Evolutionary conservation across 2,113 vertebrate species (phyloP).

Genomic region (Psophia crepitans): DNA sequence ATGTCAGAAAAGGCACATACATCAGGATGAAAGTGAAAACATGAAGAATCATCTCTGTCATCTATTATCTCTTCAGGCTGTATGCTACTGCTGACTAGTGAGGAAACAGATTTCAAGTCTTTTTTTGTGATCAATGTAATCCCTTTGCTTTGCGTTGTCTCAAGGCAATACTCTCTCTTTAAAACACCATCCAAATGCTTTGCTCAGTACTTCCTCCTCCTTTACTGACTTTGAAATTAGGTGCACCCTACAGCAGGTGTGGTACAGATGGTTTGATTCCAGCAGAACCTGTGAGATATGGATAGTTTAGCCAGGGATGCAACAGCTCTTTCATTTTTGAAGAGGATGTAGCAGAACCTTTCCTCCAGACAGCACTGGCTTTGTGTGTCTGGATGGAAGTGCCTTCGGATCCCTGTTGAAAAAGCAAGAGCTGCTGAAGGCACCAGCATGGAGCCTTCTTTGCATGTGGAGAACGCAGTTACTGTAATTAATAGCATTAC

Average conservation of each 20-base stretch:
- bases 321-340: neutral
- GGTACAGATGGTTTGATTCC: neutral
- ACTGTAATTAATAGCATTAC: neutral
- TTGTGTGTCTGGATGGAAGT: neutral
- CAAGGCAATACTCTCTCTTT: neutral
- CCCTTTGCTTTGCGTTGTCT: neutral
- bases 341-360: neutral
- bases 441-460: neutral
- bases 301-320: neutral
- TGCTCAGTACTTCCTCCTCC: neutral
- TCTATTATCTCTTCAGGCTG: neutral
- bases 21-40: neutral
- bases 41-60: neutral
- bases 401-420: neutral
- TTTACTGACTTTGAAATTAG: neutral
- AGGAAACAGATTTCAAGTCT: neutral
- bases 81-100: neutral
- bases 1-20: neutral
- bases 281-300: neutral
- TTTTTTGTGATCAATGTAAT: neutral
- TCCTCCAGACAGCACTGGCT: neutral
- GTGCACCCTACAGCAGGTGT: too few relatives aligned
- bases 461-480: neutral
- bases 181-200: neutral
- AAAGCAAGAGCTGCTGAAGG: neutral